Conservation (phyloP, 1,140 invertebrate genomes). For the Leptonema lineaticorne region DNA sequence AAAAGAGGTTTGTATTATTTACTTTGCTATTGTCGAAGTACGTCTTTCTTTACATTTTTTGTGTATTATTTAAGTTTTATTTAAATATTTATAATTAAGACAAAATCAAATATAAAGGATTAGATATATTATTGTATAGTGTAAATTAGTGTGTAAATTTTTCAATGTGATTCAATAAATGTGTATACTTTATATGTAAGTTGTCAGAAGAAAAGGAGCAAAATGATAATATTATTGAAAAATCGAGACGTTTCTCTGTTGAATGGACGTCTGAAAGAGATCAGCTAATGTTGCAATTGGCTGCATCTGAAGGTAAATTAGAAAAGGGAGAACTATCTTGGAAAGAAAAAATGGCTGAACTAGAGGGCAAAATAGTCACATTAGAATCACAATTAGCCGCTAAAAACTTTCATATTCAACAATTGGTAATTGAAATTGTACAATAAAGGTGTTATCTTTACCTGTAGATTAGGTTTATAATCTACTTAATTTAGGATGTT, state of each 20-base stretch:
- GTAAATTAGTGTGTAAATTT: no score
- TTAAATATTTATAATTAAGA: no score
- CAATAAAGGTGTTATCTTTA: no score
- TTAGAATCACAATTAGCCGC: conserved; percentile 59
- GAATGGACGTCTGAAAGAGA: conserved; percentile 54
- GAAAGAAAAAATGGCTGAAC: conserved; percentile 56
- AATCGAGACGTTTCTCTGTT: conserved; percentile 50
- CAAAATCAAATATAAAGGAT: no score
- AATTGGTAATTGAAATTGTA: conserved; percentile 56
- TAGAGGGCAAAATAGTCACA: conserved; percentile 58
- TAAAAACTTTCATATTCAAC: conserved; percentile 60
- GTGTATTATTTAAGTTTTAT: no score
- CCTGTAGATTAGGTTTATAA: no score
- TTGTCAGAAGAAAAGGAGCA: conserved; percentile 60
- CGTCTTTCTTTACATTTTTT: background rate
- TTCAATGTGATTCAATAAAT: no score
- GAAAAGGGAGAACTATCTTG: conserved; percentile 61
- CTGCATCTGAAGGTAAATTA: conserved; percentile 60
- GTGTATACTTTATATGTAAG: conserved; percentile 45
- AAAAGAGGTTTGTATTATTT: conserved; percentile 55
- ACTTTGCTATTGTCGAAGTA: background rate
- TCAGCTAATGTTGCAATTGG: conserved; percentile 51
- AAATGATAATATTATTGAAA: conserved; percentile 47
- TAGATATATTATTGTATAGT: no score
- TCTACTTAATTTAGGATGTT: no score